Base-by-base conservation (phyloP, 2,113 vertebrate genomes). In the Pipra filicauda region DNA sequence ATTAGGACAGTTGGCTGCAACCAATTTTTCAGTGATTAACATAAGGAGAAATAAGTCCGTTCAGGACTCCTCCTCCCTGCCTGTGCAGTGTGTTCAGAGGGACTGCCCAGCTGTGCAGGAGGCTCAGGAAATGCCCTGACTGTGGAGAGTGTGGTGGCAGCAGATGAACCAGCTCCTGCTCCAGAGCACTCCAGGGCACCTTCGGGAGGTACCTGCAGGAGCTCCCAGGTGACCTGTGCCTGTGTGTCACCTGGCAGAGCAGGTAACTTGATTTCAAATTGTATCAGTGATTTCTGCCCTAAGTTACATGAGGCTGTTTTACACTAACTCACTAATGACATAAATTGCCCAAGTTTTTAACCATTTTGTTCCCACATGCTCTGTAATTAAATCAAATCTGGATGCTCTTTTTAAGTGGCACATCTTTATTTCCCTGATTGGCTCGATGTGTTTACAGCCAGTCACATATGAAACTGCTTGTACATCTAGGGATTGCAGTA, bases 81-180 rank as follows among this genome's bases (percentile, higher is more conserved):
- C 55, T 22, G 33, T 58, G 33, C 46, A 37, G 1, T 39, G 3
- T 44, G 27, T 43, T 62, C 3, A 4, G 49, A 41, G 30, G 33
- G 26, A 31, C 23, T 9, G 33, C 23, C 8, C 6, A 4, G 24
- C 28, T 75, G 2, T 27, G 46, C 23, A 43, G 39, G 44, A 59
- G 30, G 49, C 44, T 74, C 66, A 57, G 46, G 66, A 82, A 39
- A 66, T 8, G 46, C 5, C 19, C 35, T 61, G 30, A 5, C 3
- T 9, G 19, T 27, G 37, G 62, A 55, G 6, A 57, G 33, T 37
- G 1, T 11, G 37, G 37, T 0, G 0, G 61, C 80, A 79, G 61
- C 57, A 62, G 43, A 30, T 30, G 20, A 55, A 8, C 44, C 21
- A 61, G 17, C 37, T 31, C 22, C 35, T 85, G 55, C 37, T 78